Conservation (phyloP, 2,797 vertebrate genomes). For the Urocyon cinereoargenteus region DNA sequence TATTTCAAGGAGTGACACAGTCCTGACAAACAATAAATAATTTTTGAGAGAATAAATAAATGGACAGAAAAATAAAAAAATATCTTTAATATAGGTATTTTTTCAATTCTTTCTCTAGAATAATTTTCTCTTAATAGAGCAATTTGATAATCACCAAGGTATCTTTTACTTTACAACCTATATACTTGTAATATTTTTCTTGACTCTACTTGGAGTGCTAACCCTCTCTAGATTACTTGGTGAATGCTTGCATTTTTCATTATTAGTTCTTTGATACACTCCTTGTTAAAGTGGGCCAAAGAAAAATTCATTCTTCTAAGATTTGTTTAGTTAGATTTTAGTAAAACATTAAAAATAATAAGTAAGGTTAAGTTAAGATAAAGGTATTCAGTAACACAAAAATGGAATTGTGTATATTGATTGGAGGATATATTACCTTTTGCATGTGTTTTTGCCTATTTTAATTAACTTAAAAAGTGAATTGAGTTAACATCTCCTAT, state of each 20-base stretch:
- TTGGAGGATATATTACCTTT: background rate
- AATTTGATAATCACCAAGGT: background rate
- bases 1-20: background rate
- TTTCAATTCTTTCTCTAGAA: background rate
- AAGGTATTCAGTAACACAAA: background rate
- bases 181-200: background rate
- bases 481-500: conserved; percentile 49
- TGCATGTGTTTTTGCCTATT: conserved; percentile 18
- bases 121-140: background rate
- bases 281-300: background rate
- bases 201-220: background rate
- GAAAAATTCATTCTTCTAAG: background rate
- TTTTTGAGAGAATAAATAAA: background rate
- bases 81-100: background rate
- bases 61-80: background rate
- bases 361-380: conserved; percentile 28
- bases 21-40: background rate
- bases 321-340: background rate
- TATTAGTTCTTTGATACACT: background rate
- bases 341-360: background rate
- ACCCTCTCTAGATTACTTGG: background rate
- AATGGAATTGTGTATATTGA: background rate
- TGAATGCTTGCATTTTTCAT: background rate
- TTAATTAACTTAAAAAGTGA: conserved; percentile 77
- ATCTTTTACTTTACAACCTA: background rate